Evolutionary conservation across 2,888 invertebrate species (phyloP).

Genomic region (Drosophila mettleri): DNA sequence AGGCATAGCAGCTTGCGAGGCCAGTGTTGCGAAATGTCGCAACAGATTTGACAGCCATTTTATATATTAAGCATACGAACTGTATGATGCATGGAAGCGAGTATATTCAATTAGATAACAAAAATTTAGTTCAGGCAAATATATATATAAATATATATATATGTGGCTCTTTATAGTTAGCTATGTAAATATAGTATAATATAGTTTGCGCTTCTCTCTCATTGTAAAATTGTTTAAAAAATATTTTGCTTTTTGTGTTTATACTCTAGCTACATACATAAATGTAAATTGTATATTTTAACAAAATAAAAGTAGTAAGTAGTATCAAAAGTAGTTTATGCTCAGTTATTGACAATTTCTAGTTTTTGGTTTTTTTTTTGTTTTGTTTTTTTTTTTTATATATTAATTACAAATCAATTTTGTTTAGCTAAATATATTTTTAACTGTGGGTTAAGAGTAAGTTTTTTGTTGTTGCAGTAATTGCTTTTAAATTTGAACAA

Average conservation of each 20-base stretch:
- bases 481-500: conserved; percentile 80
- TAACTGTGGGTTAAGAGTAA: conserved; percentile 36
- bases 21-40: conserved; percentile 53
- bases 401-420: conserved; percentile 29
- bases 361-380: conserved; percentile 22
- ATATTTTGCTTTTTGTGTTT: conserved; percentile 57
- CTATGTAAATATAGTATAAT: conserved; percentile 47
- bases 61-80: conserved; percentile 57
- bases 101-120: conserved; percentile 45
- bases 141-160: conserved; percentile 21
- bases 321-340: conserved; percentile 79
- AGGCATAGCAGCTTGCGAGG: conserved; percentile 67
- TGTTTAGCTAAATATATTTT: conserved; percentile 30
- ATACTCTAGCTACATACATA: conserved; percentile 66
- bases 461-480: conserved; percentile 70
- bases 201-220: conserved; percentile 37
- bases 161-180: conserved; percentile 41
- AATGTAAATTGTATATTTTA: conserved; percentile 75
- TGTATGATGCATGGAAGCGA: conserved; percentile 67
- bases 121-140: conserved; percentile 27
- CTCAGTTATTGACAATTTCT: conserved; percentile 64
- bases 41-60: conserved; percentile 47
- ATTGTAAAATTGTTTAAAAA: conserved; percentile 74
- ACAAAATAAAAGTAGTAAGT: conserved; percentile 79
- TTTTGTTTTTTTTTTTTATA: conserved; percentile 24